Conservation (phyloP, 2,113 vertebrate genomes). For the Tichodroma muraria region DNA sequence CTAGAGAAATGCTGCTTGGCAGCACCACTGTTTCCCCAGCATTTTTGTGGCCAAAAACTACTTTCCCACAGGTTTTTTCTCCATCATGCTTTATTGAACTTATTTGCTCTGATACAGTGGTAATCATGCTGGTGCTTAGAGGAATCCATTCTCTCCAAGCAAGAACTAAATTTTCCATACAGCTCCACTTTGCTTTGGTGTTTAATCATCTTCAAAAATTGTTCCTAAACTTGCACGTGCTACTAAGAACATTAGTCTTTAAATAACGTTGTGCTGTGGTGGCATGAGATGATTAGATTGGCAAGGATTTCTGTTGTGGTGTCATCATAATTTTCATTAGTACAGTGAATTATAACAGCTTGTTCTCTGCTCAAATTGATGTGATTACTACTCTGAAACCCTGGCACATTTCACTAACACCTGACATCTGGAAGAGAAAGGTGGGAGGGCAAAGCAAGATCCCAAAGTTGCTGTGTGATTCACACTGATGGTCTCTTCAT, state of each 20-base stretch:
- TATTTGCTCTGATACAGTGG: background rate
- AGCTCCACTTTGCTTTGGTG: background rate
- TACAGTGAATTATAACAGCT: constrained; percentile 43
- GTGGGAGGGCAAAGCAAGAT: background rate
- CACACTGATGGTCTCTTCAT: background rate
- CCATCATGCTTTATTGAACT: background rate
- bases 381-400: constrained; percentile 36
- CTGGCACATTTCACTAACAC: constrained; percentile 15
- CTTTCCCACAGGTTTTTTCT: background rate
- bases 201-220: constrained; percentile 33
- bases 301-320: constrained; percentile 51
- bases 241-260: constrained; percentile 32
- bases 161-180: background rate
- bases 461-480: background rate
- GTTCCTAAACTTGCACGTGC: constrained; percentile 7
- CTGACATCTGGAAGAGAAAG: constrained; percentile 37
- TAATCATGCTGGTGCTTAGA: background rate
- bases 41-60: background rate
- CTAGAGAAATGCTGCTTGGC: background rate
- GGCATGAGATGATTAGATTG: constrained; percentile 51
- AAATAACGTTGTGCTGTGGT: constrained; percentile 20
- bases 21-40: background rate
- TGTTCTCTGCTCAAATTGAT: constrained; percentile 37
- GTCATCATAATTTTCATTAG: constrained; percentile 68
- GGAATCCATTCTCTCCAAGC: background rate